Evolutionary conservation across 1,140 invertebrate species (phyloP).

Genomic region (Campoletis sonorensis): DNA sequence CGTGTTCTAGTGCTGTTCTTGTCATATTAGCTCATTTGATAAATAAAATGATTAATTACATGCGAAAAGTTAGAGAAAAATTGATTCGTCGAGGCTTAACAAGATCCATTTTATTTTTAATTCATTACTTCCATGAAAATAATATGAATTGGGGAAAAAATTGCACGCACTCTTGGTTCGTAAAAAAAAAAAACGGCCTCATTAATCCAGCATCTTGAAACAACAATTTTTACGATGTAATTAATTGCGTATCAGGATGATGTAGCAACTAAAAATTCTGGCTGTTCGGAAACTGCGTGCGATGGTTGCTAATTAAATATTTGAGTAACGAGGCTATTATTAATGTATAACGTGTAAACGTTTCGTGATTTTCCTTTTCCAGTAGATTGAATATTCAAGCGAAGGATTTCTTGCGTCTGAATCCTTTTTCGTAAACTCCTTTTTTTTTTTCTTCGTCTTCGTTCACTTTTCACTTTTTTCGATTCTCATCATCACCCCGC

Average conservation of each 20-base stretch:
- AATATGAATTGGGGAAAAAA: no score
- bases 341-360: background rate
- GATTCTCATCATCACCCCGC: slow-evolving; percentile 39
- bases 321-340: slow-evolving; percentile 65
- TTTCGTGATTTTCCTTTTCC: slow-evolving; percentile 2
- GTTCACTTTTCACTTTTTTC: slow-evolving; percentile 12
- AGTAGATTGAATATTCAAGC: background rate
- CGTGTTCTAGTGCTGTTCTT: background rate
- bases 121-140: no score
- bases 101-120: no score
- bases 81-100: no score
- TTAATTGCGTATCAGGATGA: background rate
- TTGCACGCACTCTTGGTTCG: no score
- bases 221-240: background rate
- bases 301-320: slow-evolving; percentile 54
- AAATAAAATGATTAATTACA: no score
- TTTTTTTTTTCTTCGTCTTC: background rate
- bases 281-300: slow-evolving; percentile 12
- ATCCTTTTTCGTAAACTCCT: slow-evolving; percentile 3
- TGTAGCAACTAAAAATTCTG: background rate
- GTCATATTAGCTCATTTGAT: background rate
- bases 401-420: background rate
- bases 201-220: background rate
- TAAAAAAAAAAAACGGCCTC: background rate
- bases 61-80: no score